phyloP scores from a whole-genome alignment of 2,888 invertebrate species.

The Lysandra coridon region DNA sequence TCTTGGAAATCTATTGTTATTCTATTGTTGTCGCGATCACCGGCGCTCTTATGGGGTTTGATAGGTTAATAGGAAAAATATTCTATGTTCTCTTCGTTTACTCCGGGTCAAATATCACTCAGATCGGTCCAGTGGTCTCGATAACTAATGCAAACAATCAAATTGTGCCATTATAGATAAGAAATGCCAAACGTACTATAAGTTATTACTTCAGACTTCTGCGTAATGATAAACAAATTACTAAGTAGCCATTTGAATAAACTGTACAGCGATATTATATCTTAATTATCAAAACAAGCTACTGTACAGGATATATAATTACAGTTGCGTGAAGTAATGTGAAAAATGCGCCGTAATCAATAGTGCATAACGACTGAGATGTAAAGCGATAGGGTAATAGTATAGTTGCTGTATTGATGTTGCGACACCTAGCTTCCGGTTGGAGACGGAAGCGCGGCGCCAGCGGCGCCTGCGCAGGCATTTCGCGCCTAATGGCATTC shows the following conservation, averaged over 20 bases:
- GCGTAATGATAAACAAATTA: background rate
- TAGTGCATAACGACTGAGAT: conserved; percentile 27
- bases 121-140: background rate
- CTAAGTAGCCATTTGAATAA: background rate
- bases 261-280: background rate
- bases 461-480: conserved; percentile 58
- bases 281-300: background rate
- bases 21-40: too few relatives aligned
- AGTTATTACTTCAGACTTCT: background rate
- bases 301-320: conserved; percentile 17
- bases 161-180: background rate
- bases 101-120: background rate
- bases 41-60: too few relatives aligned
- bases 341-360: conserved; percentile 20
- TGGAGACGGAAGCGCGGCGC: conserved; percentile 67
- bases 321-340: background rate
- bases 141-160: background rate
- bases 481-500: conserved; percentile 43
- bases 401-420: conserved; percentile 58
- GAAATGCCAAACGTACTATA: background rate
- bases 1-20: too few relatives aligned
- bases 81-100: background rate
- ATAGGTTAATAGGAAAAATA: background rate
- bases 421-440: conserved; percentile 69
- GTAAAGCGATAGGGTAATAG: conserved; percentile 45